Percentiles rank a stretch among this genome's conserved stretches.
Conservation (phyloP, 2,888 invertebrate genomes). For the Oscheius sp. region DNA sequence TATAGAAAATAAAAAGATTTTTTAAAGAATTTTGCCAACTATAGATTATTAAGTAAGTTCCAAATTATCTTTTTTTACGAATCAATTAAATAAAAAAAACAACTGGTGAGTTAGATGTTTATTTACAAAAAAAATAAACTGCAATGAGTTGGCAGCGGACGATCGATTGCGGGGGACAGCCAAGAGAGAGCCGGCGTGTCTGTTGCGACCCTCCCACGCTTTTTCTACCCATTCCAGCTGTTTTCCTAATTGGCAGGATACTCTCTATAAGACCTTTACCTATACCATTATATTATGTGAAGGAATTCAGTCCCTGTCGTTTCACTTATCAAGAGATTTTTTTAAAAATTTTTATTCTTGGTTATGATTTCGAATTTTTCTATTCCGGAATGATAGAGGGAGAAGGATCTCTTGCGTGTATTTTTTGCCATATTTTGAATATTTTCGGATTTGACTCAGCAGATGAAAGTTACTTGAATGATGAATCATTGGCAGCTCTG, state of each 20-base stretch:
- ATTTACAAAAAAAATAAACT: background rate
- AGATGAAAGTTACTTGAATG: no score
- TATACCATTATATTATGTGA: no score
- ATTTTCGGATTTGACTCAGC: no score
- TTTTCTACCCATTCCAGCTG: background rate
- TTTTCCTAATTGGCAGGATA: no score
- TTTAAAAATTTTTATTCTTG: no score
- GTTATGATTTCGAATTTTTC: no score
- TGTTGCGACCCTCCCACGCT: slow-evolving; percentile 4
- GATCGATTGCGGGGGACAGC: slow-evolving; percentile 30
- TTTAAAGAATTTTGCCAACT: background rate
- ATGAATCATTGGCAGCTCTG: no score
- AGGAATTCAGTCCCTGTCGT: no score
- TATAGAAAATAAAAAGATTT: background rate
- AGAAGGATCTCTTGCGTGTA: no score
- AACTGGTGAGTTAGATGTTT: background rate
- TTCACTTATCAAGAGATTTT: no score
- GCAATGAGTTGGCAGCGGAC: slow-evolving; percentile 9
- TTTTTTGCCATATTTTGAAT: no score
- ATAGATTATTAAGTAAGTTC: background rate
- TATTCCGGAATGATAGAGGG: no score
- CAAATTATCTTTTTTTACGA: background rate
- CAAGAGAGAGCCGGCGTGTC: slow-evolving; percentile 6
- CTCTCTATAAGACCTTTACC: background rate
- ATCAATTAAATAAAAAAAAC: background rate